Percentiles rank a stretch among this genome's conserved stretches.
Conservation (phyloP, 2,797 vertebrate genomes). For the Anas capensis region DNA sequence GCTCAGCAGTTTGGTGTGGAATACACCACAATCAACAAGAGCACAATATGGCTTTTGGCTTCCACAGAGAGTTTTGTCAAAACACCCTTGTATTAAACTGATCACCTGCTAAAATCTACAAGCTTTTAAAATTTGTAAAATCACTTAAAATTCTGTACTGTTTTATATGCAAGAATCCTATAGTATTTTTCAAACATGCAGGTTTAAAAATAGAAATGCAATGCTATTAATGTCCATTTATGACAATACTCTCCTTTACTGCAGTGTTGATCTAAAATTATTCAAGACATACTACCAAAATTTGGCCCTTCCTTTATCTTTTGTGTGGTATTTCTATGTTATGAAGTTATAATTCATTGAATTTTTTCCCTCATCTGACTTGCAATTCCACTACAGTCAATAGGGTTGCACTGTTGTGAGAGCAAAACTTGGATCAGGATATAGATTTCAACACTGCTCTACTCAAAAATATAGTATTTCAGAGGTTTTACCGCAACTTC, state of each 20-base stretch:
- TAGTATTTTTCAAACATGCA: not conserved
- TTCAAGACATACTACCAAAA: not conserved
- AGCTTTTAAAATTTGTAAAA: not conserved
- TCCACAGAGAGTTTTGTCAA: not conserved
- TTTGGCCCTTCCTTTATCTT: not conserved
- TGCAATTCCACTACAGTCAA: not conserved
- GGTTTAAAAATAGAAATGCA: not conserved
- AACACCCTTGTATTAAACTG: not conserved
- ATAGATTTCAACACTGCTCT: conserved; percentile 57
- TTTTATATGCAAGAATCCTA: not conserved
- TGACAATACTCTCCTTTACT: not conserved
- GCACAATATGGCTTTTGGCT: not conserved
- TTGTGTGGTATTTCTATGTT: not conserved
- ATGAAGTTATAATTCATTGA: not conserved
- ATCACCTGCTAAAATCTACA: not conserved
- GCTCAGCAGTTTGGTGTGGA: not conserved
- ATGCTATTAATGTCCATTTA: not conserved
- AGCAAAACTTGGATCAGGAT: conserved; percentile 54
- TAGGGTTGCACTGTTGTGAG: not conserved
- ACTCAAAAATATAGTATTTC: conserved; percentile 64
- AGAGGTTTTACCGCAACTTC: conserved; percentile 14
- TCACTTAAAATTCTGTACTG: not conserved
- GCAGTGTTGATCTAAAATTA: not conserved
- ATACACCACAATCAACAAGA: not conserved
- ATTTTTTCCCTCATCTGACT: not conserved